Percentiles rank a stretch among this genome's conserved stretches.
These are phyloP conservation scores for Mellilla xanthometata DNA, from an alignment of 2,888 invertebrate genomes.

Conservation along the genomic window DNA sequence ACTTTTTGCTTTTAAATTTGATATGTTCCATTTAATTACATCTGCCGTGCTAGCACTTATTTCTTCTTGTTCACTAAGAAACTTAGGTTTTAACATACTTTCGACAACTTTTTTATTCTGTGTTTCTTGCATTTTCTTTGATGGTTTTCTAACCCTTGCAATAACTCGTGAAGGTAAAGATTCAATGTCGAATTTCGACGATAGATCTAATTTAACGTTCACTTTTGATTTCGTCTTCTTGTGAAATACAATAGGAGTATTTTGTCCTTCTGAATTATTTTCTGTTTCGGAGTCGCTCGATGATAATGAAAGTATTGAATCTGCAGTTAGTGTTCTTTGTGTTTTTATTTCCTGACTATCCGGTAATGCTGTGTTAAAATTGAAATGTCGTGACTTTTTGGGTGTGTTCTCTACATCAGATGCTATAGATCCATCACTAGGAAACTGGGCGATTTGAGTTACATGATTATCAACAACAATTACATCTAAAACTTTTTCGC, in stretches of 20 bases:
- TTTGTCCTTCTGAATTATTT: constrained; percentile 46
- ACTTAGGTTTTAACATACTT: constrained; percentile 47
- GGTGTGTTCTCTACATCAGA: constrained; percentile 59
- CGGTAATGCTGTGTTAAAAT: constrained; percentile 43
- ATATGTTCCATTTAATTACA: constrained; percentile 59
- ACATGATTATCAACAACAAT: constrained; percentile 38
- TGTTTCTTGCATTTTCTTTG: constrained; percentile 44
- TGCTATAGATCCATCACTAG: constrained; percentile 43
- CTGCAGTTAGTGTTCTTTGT: constrained; percentile 39
- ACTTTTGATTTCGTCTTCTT: constrained; percentile 43
- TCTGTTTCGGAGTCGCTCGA: constrained; percentile 65
- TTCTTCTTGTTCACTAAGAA: constrained; percentile 52
- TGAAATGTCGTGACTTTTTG: constrained; percentile 53
- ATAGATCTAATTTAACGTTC: constrained; percentile 53
- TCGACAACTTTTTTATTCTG: constrained; percentile 38
- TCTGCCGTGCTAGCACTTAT: constrained; percentile 44
- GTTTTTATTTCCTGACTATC: constrained; percentile 69
- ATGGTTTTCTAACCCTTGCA: constrained; percentile 62
- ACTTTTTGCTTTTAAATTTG: constrained; percentile 52
- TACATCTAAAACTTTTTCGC: constrained; percentile 42
- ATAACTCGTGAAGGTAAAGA: constrained; percentile 58
- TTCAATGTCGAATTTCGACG: constrained; percentile 51
- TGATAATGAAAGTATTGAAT: constrained; percentile 41
- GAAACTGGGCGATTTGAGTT: constrained; percentile 35
- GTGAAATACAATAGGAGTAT: constrained; percentile 49